Evolutionary conservation across 64 coral and sea anemone genomes (phyloP), one percentile per base, ranked within the genome.

Genomic region (Stylophora pistillata): DNA sequence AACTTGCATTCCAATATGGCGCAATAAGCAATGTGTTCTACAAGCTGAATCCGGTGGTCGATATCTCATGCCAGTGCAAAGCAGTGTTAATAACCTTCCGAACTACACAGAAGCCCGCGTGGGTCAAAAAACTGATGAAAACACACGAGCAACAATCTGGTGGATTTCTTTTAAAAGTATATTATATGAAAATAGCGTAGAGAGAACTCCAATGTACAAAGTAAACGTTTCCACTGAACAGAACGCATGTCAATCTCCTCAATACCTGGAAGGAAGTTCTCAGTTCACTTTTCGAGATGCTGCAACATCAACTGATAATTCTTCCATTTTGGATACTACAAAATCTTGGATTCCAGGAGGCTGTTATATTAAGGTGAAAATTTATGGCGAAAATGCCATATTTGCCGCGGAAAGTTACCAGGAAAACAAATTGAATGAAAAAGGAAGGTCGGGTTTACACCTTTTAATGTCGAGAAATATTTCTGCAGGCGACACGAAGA

Each of bases 351-450:
- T 29, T 72, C 10, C 10, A 5, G 69, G 18, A 4, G n/a, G 14
- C 23, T 72, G 69, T 18, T 72, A 72, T 15, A 72, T 72, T 72
- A 72, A 72, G 30, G 30, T 72, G 1, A 72, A 72, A 15, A 18
- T 72, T 28, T 28, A 26, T 10, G 69, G 69, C 3, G 69, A 72
- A 29, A 72, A 31, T 72, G 69, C 29, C 5, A 72, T 72, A 9
- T 72, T 72, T 72, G 69, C 14, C 14, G 69, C 69, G 30, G 69
- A 72, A 27, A 72, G 69, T 31, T 72, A 72, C 69, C 25, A 72
- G 30, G 69, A 26, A 18, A 7, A 72, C n/a, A 27, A 72, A 3
- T 31, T 72, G 30, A 72, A 21, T 28, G 69, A 15, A 26, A 72
- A 72, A 2, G 30, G 11, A 28, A n/a, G n/a, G n/a, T n/a, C n/a